Evolutionary conservation across 2,888 invertebrate genomes (phyloP).

Genomic region (Tetheella fluctuosa): DNA sequence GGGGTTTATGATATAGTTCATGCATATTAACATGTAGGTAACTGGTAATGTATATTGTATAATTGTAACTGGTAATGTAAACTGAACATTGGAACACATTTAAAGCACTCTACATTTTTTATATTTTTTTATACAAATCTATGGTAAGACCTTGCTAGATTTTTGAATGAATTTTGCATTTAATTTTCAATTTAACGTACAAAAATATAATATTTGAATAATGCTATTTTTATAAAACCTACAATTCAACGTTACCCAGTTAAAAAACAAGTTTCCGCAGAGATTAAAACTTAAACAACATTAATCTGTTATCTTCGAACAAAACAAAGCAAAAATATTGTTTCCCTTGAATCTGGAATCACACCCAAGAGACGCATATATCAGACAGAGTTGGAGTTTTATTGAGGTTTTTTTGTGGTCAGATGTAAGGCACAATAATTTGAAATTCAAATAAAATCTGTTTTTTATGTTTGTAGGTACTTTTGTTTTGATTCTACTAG

Average conservation of each 20-base stretch:
- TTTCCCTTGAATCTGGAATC: constrained; percentile 9
- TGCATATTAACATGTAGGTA: too few species aligned
- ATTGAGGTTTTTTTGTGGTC: constrained; percentile 8
- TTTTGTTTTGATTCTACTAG: too few species aligned
- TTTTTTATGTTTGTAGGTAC: neutral
- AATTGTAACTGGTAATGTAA: too few species aligned
- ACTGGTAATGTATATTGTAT: too few species aligned
- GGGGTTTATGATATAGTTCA: too few species aligned
- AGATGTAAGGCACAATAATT: neutral
- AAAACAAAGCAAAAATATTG: constrained; percentile 6
- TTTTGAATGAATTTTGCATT: too few species aligned
- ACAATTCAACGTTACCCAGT: neutral
- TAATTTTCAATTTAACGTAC: too few species aligned
- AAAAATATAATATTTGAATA: too few species aligned
- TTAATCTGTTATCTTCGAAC: constrained; percentile 5
- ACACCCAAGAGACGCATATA: constrained; percentile 7
- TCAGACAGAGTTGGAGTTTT: constrained; percentile 8
- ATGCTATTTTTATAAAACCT: neutral
- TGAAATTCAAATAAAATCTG: constrained; percentile 4
- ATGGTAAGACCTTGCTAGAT: too few species aligned
- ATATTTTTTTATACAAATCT: too few species aligned
- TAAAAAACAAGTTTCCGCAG: neutral
- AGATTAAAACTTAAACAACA: neutral
- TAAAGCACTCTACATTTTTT: too few species aligned
- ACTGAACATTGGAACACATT: too few species aligned